Base-by-base conservation (phyloP, 1,140 invertebrate species). In the Neotoxoptera formosana region DNA sequence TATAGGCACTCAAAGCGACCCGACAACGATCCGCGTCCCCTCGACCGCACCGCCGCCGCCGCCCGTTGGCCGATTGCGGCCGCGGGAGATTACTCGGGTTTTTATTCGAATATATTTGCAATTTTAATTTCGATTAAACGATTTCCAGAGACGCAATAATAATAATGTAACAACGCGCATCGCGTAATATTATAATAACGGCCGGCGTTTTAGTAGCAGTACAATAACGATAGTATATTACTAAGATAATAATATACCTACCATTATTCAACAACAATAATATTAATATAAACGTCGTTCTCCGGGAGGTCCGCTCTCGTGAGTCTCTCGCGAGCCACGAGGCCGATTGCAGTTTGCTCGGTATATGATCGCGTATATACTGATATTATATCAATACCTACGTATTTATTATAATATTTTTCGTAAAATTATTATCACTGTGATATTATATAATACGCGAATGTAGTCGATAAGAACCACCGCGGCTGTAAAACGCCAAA, bases 71-170 rank as follows among this genome's bases (percentile, higher is more conserved):
- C 83, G 9, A 84, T 84, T 45, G 23, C n/a, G 60, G 36, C 83
- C 6, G 21, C 45, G 25, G 45, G 84, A 86, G 84, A 86, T 86
- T 86, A 86, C 45, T 30, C 86, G 86, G 30, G 86, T 48, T 48
- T 48, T 88, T 88, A 48, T 30, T 88, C 17, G 1, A 14, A 88
- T 48, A 88, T 30, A 88, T 48, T 88, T 48, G 20, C 45, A 34
- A 88, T 88, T 88, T n/a, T 88, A 88, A 88, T 88, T 88, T 88
- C 45, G 47, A 51, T 88, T 48, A 48, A 88, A 88, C n/a, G 86
- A 48, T 48, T 48, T 41, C 6, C 17, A 41, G 30, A 87, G 30
- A 87, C 34, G 30, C 45, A 41, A 84, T 84, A 41, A 41, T 41
- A 41, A 25, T 41, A 41, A 25, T 51, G 21, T 7, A 53, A 53